A percentile compares a stretch with the other conserved stretches of the same genome.
phyloP scores from a whole-genome alignment of 2,888 invertebrate genomes.

The Diaphora mendica region DNA sequence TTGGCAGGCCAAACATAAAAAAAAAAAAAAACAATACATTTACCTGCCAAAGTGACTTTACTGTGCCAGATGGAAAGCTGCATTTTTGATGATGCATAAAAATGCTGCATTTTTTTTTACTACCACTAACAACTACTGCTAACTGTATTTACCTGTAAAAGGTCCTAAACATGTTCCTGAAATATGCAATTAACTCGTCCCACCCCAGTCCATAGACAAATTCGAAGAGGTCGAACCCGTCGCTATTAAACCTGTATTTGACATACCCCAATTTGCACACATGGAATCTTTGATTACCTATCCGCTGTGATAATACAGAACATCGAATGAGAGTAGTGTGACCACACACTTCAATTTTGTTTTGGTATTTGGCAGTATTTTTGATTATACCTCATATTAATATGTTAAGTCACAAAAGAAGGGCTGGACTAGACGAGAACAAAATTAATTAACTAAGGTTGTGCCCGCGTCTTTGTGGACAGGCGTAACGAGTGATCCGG shows the following conservation, averaged over 20 bases:
- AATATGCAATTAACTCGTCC: not conserved
- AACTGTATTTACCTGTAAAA: not conserved
- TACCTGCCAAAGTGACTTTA: too few species aligned
- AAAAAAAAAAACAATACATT: too few species aligned
- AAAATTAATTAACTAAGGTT: too few species aligned
- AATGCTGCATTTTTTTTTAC: too few species aligned
- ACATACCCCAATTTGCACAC: slow-evolving; percentile 27
- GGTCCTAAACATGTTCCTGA: not conserved
- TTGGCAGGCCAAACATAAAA: too few species aligned
- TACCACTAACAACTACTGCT: too few species aligned
- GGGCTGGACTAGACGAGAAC: not conserved
- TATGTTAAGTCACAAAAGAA: not conserved
- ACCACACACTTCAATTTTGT: not conserved
- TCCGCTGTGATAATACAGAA: slow-evolving; percentile 20
- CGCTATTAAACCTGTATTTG: slow-evolving; percentile 28
- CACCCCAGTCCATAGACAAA: slow-evolving; percentile 8
- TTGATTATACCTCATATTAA: not conserved
- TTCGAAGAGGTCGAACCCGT: slow-evolving; percentile 18
- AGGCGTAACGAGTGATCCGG: too few species aligned
- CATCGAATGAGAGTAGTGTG: slow-evolving; percentile 8
- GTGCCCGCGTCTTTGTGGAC: too few species aligned
- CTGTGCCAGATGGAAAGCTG: too few species aligned
- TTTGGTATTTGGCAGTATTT: not conserved
- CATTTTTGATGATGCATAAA: too few species aligned
- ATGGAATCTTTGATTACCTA: slow-evolving; percentile 29